A percentile compares a stretch with the other conserved stretches of the same genome.
These are phyloP conservation scores for Smithornis capensis DNA, from an alignment of 2,113 vertebrate species.

Conservation along the genomic window DNA sequence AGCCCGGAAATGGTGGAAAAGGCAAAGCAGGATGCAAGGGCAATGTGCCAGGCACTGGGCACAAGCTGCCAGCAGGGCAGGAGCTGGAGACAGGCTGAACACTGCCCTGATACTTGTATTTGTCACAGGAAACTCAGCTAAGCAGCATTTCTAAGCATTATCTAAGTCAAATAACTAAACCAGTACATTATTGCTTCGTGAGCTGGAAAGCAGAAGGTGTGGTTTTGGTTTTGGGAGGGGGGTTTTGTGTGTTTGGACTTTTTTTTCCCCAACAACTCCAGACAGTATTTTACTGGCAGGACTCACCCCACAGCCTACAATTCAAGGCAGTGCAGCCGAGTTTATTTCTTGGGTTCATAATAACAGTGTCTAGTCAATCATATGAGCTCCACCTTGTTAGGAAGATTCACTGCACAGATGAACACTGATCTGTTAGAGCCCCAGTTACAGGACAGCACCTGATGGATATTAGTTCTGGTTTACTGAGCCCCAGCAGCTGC, in stretches of 20 bases:
- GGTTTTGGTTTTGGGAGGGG: neutral
- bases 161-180: neutral
- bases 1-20: neutral
- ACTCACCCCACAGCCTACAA: neutral
- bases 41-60: fast-evolving
- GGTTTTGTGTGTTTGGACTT: neutral
- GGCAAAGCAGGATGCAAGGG: neutral
- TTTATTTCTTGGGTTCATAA: neutral
- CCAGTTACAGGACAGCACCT: neutral
- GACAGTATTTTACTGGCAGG: neutral
- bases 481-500: neutral
- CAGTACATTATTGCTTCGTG: neutral
- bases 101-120: fast-evolving
- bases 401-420: neutral
- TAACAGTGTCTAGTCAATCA: neutral
- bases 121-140: neutral
- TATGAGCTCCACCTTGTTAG: fast-evolving
- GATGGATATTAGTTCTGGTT: neutral
- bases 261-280: neutral
- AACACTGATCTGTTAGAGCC: neutral
- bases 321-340: neutral
- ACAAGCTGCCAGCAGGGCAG: neutral
- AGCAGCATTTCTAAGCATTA: neutral
- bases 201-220: neutral
- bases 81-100: neutral